These are phyloP conservation scores for Opisthograptis luteolata DNA, from an alignment of 2,888 invertebrate species.

Conservation along the genomic window DNA sequence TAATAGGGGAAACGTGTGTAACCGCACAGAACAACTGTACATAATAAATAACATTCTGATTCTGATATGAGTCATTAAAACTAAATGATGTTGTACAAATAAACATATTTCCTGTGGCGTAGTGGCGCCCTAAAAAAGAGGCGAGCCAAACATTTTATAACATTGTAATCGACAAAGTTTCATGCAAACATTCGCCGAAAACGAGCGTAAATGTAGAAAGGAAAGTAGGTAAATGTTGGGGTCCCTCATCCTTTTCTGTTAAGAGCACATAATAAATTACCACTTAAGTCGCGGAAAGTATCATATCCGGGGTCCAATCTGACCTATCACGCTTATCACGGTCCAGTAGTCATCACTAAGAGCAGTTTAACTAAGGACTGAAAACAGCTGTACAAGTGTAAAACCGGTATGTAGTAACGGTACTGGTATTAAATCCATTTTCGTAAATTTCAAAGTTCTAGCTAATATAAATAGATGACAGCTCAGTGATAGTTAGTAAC, in stretches of 20 bases:
- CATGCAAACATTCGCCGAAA: conserved; percentile 8
- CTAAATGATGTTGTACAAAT: too few species aligned
- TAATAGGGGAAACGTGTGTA: too few species aligned
- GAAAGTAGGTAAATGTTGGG: conserved; percentile 11
- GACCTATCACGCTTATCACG: conserved; percentile 29
- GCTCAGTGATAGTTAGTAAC: too few species aligned
- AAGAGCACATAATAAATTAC: conserved; percentile 29
- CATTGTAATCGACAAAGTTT: conserved; percentile 12
- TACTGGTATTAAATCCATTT: background rate
- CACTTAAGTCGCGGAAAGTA: conserved; percentile 26
- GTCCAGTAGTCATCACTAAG: conserved; percentile 22
- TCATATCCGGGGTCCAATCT: conserved; percentile 29
- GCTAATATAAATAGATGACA: too few species aligned
- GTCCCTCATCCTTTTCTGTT: conserved; percentile 23
- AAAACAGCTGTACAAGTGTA: background rate
- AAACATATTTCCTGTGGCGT: too few species aligned
- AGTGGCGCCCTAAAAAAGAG: too few species aligned
- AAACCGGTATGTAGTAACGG: background rate
- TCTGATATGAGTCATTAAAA: too few species aligned
- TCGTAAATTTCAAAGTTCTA: too few species aligned
- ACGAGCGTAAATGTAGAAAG: conserved; percentile 3
- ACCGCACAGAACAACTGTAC: too few species aligned
- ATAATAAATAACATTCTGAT: too few species aligned
- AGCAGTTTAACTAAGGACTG: conserved; percentile 11
- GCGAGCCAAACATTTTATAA: background rate